Percentiles rank a stretch among this genome's conserved stretches.
phyloP scores from a whole-genome alignment of 2,888 invertebrate species.

The Lasioglossum figueresi region DNA sequence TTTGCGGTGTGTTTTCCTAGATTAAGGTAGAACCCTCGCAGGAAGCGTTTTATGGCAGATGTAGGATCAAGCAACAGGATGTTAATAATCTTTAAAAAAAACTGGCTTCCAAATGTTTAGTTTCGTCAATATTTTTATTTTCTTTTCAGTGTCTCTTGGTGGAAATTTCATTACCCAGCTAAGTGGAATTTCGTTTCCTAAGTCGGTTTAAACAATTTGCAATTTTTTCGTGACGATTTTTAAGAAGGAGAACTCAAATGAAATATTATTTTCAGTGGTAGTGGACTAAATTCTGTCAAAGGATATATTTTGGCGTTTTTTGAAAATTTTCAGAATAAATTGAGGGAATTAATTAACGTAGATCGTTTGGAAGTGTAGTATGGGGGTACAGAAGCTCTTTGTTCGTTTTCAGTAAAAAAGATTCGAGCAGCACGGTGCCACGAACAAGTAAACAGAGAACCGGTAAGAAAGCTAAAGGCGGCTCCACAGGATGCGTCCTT shows the following conservation, averaged over 20 bases:
- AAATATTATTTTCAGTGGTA: no score
- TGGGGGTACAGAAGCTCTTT: background rate
- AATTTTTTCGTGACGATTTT: no score
- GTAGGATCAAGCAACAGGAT: background rate
- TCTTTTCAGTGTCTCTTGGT: background rate
- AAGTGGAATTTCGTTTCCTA: background rate
- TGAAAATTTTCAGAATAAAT: background rate
- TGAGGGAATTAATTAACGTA: background rate
- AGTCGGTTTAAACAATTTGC: background rate
- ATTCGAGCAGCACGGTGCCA: background rate
- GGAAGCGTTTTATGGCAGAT: conserved; percentile 40
- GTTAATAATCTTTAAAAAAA: background rate
- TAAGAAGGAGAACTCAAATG: no score
- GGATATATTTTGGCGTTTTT: no score
- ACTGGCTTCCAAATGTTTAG: background rate
- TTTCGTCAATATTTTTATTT: background rate
- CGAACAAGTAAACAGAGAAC: conserved; percentile 45
- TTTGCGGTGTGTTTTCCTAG: conserved; percentile 73
- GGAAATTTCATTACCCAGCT: background rate
- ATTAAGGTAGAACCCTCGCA: conserved; percentile 59
- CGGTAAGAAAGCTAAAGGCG: conserved; percentile 56
- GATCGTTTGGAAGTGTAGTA: background rate
- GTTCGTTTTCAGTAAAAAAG: conserved; percentile 4
- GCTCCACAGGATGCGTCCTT: conserved; percentile 75
- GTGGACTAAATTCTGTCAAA: no score